These are phyloP conservation scores for Synanthedon tipuliformis DNA, from an alignment of 2,888 invertebrate genomes.

Conservation along the genomic window DNA sequence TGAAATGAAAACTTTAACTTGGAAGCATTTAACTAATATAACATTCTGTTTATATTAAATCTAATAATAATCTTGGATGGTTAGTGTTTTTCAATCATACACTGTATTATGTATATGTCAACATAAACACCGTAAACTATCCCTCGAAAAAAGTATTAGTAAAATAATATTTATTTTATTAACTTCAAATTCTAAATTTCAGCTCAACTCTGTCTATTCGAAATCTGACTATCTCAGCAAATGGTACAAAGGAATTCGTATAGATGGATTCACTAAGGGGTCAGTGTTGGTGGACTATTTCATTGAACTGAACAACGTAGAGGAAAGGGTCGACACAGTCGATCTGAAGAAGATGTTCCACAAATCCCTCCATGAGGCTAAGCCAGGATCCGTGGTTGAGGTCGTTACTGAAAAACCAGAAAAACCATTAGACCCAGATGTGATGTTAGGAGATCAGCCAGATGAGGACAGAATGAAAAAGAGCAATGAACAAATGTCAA, in stretches of 20 bases:
- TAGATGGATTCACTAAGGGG: constrained; percentile 89
- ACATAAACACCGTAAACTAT: no score
- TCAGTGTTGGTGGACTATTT: constrained; percentile 91
- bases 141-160: no score
- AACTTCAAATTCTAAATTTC: constrained; percentile 26
- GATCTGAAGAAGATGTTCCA: constrained; percentile 79
- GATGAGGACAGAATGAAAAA: constrained; percentile 58
- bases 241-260: constrained; percentile 87
- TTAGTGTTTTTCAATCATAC: no score
- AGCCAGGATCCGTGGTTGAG: constrained; percentile 59
- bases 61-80: no score
- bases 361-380: constrained; percentile 69
- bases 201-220: constrained; percentile 87
- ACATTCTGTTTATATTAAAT: no score
- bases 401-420: constrained; percentile 25
- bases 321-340: constrained; percentile 75
- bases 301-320: constrained; percentile 83
- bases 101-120: no score
- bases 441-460: constrained; percentile 60
- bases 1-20: no score
- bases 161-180: not conserved
- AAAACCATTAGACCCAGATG: constrained; percentile 47
- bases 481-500: constrained; percentile 62
- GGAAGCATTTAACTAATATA: no score
- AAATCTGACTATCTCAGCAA: constrained; percentile 79